Percentiles rank a stretch among this genome's conserved stretches.
These are phyloP conservation scores for Drosophila infuscata DNA, from an alignment of 2,888 invertebrate species.

Conservation along the genomic window DNA sequence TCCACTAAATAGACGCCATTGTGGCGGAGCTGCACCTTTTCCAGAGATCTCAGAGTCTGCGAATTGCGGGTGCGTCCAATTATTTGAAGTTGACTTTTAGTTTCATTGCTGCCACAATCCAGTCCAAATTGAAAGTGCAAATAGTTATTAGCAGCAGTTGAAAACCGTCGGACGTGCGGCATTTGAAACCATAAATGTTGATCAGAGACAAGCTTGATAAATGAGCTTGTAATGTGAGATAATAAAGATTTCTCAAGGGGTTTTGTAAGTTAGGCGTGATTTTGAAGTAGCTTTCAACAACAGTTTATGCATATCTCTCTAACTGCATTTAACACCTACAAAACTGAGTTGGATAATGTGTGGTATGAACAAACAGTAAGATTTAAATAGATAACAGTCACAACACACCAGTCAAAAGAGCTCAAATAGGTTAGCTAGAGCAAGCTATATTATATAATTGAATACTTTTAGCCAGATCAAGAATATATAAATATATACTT, in stretches of 20 bases:
- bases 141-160: conserved; percentile 45
- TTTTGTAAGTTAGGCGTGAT: conserved; percentile 12
- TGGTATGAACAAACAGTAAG: not conserved
- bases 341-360: not conserved
- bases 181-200: conserved; percentile 16
- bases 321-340: conserved; percentile 24
- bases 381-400: not conserved
- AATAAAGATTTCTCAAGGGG: conserved; percentile 36
- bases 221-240: conserved; percentile 37
- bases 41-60: conserved; percentile 12
- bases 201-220: conserved; percentile 24
- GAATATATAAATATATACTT: not conserved
- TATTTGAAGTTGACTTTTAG: conserved; percentile 22
- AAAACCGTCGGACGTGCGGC: conserved; percentile 32
- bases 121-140: conserved; percentile 61
- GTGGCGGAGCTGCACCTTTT: conserved; percentile 64
- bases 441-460: not conserved
- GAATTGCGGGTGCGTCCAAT: conserved; percentile 71
- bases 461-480: not conserved
- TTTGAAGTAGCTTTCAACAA: not conserved
- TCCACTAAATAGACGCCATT: conserved; percentile 23
- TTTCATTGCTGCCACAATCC: conserved; percentile 22
- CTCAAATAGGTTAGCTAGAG: not conserved
- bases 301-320: conserved; percentile 1
- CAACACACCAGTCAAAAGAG: not conserved